These are phyloP conservation scores for Podotricha telesiphe DNA, from an alignment of 2,888 invertebrate species.

Conservation along the genomic window DNA sequence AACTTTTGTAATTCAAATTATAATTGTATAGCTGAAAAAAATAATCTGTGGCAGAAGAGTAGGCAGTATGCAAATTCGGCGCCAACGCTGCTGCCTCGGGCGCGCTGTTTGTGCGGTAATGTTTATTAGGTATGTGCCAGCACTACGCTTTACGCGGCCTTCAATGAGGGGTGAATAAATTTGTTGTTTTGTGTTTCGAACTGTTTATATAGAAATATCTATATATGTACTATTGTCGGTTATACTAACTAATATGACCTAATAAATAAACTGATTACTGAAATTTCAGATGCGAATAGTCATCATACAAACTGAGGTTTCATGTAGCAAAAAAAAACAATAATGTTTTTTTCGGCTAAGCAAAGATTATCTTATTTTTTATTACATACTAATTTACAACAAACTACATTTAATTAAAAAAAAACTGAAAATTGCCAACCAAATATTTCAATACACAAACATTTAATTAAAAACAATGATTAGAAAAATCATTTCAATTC, in stretches of 20 bases:
- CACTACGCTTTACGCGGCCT: constrained; percentile 50
- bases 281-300: neutral
- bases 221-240: neutral
- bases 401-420: neutral
- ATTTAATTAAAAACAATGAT: constrained; percentile 33
- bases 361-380: no score
- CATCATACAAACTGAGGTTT: no score
- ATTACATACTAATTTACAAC: no score
- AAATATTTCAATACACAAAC: neutral
- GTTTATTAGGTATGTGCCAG: constrained; percentile 59
- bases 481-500: constrained; percentile 25
- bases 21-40: constrained; percentile 31
- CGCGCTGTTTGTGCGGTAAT: constrained; percentile 67
- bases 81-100: constrained; percentile 53
- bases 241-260: neutral
- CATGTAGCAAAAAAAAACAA: no score
- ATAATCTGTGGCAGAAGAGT: constrained; percentile 47
- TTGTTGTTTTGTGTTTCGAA: constrained; percentile 47
- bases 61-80: constrained; percentile 67
- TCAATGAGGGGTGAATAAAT: constrained; percentile 50
- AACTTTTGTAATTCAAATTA: neutral
- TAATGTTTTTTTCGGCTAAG: no score
- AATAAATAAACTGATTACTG: neutral
- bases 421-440: neutral
- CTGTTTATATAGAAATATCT: constrained; percentile 35